A percentile compares a stretch with the other conserved stretches of the same genome.
Conservation (phyloP, 2,888 invertebrate genomes). For the Sthenelais limicola region DNA sequence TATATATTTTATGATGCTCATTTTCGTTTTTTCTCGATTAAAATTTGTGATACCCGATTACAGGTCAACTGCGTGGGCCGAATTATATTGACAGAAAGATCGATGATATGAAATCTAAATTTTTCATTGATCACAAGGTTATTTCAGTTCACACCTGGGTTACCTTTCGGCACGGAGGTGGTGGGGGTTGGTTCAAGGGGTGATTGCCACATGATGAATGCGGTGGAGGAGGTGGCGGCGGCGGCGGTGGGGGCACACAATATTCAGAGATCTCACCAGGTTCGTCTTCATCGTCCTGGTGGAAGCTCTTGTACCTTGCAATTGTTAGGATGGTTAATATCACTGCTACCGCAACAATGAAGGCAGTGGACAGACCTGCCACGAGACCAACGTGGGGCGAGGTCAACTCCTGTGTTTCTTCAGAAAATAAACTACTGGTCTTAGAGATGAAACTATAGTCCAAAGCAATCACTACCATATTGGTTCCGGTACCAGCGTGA, state of each 20-base stretch:
- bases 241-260: neutral
- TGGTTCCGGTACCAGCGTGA: conserved; percentile 17
- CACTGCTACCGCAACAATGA: conserved; percentile 7
- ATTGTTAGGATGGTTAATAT: conserved; percentile 11
- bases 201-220: too few relatives aligned
- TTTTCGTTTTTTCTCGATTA: too few relatives aligned
- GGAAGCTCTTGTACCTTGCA: conserved; percentile 16
- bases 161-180: conserved; percentile 19
- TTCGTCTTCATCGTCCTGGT: conserved; percentile 13
- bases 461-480: conserved; percentile 28
- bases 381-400: conserved; percentile 17
- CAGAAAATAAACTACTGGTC: conserved; percentile 18
- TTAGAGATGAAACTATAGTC: conserved; percentile 13
- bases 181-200: conserved; percentile 12
- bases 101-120: too few relatives aligned
- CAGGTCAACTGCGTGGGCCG: too few relatives aligned
- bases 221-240: conserved; percentile 31
- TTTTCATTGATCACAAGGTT: neutral
- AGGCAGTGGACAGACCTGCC: conserved; percentile 29
- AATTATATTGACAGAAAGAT: too few relatives aligned
- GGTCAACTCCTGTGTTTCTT: neutral
- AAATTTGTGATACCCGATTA: too few relatives aligned
- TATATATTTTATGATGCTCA: too few relatives aligned
- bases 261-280: too few relatives aligned
- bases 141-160: conserved; percentile 15